Evolutionary conservation across 2,113 vertebrate species (phyloP).

Genomic region (Phocoena sinus): DNA sequence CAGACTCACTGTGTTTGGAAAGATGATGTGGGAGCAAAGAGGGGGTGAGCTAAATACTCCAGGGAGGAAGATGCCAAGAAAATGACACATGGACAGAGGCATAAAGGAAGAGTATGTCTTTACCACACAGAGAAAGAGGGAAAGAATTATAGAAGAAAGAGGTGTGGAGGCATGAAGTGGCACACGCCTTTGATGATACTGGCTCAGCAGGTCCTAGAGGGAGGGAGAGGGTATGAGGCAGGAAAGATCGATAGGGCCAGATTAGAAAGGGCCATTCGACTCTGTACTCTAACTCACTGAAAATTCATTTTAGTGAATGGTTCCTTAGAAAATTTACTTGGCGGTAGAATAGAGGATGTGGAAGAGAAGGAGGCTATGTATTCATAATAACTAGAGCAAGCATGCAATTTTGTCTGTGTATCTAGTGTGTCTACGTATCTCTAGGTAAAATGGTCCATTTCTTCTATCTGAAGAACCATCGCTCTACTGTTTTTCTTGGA

Average conservation of each 20-base stretch:
- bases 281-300: not conserved
- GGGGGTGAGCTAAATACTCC: not conserved
- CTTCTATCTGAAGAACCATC: not conserved
- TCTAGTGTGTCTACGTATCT: not conserved
- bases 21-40: not conserved
- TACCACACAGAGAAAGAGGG: not conserved
- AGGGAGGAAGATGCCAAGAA: not conserved
- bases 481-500: not conserved
- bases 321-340: not conserved
- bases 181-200: not conserved
- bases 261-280: not conserved
- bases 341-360: not conserved
- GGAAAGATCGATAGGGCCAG: not conserved
- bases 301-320: not conserved
- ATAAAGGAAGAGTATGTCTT: not conserved
- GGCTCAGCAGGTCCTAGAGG: not conserved
- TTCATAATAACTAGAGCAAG: not conserved
- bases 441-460: not conserved
- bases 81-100: not conserved
- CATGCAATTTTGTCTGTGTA: not conserved
- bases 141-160: not conserved
- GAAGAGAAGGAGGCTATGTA: not conserved
- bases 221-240: not conserved
- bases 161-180: not conserved
- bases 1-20: not conserved